Percentiles rank a stretch among this genome's conserved stretches.
Evolutionary conservation across 2,797 vertebrate genomes (phyloP).

Genomic region (Pipistrellus pygmaeus): DNA sequence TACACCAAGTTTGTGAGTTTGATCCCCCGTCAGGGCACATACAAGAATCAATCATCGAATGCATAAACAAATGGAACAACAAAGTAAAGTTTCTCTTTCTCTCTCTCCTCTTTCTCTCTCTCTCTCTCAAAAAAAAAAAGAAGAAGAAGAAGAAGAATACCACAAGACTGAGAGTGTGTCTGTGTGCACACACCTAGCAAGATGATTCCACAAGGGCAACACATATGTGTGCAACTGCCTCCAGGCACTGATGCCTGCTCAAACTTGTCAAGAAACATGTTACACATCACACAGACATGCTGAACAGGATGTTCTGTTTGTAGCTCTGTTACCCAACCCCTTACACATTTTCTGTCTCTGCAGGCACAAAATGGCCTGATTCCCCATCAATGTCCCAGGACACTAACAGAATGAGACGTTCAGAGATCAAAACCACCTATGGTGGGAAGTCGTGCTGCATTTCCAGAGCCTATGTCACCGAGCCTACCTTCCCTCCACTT

Average conservation of each 20-base stretch:
- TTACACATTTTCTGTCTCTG: not conserved
- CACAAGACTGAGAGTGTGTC: not conserved
- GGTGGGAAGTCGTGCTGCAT: not conserved
- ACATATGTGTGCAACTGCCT: not conserved
- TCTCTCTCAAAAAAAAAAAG: no score
- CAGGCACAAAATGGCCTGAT: not conserved
- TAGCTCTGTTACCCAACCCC: not conserved
- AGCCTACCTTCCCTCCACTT: conserved; percentile 47
- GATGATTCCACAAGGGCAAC: not conserved
- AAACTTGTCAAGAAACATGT: not conserved
- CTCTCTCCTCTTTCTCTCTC: no score
- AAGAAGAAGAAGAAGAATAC: not conserved
- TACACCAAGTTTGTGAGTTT: no score
- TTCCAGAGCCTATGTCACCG: not conserved
- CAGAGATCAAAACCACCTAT: not conserved
- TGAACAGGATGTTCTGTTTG: not conserved
- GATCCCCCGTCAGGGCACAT: no score
- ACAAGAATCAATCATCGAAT: no score
- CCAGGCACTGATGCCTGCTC: not conserved
- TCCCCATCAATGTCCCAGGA: not conserved
- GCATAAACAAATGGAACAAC: no score
- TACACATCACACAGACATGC: not conserved
- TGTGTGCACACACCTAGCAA: not conserved
- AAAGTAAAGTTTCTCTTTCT: no score
- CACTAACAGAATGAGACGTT: not conserved